Evolutionary conservation across 92 coral and sea anemone species (phyloP).

Genomic region (Epizoanthus scotinus): DNA sequence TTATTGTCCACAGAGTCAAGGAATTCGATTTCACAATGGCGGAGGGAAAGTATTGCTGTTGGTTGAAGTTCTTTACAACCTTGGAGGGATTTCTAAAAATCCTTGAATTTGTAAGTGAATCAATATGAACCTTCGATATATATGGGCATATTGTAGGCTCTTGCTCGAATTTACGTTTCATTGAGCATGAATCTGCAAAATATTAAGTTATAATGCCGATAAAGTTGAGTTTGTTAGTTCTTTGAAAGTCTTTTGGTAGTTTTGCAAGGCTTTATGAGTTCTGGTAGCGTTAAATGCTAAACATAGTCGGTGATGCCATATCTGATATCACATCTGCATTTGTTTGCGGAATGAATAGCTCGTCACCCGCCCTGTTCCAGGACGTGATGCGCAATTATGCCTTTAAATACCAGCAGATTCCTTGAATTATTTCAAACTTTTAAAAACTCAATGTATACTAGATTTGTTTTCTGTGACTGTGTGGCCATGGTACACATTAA

Average conservation of each 20-base stretch:
- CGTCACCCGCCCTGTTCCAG: constrained; percentile 9
- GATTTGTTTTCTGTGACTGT: too few species aligned
- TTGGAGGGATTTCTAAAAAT: constrained; percentile 89
- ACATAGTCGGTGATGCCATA: constrained; percentile 16
- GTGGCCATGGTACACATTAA: too few species aligned
- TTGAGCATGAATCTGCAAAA: neutral
- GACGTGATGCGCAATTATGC: too few species aligned
- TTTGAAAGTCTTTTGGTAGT: neutral
- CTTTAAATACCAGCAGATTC: too few species aligned
- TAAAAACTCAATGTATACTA: too few species aligned
- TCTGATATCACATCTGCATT: too few species aligned
- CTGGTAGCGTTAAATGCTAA: constrained; percentile 24
- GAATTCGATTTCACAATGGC: constrained; percentile 43
- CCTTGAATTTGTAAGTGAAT: constrained; percentile 88
- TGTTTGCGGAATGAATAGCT: neutral
- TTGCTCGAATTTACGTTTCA: neutral
- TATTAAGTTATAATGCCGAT: neutral
- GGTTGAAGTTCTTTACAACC: constrained; percentile 83
- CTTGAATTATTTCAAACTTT: too few species aligned
- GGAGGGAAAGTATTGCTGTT: constrained; percentile 74
- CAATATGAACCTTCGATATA: neutral
- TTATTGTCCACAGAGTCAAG: constrained; percentile 22
- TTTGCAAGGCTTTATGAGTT: too few species aligned
- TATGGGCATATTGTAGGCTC: neutral
- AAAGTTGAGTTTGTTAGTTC: neutral